Evolutionary conservation across 2,113 vertebrate genomes (phyloP).

Genomic region (Romanogobio albipinnatus): DNA sequence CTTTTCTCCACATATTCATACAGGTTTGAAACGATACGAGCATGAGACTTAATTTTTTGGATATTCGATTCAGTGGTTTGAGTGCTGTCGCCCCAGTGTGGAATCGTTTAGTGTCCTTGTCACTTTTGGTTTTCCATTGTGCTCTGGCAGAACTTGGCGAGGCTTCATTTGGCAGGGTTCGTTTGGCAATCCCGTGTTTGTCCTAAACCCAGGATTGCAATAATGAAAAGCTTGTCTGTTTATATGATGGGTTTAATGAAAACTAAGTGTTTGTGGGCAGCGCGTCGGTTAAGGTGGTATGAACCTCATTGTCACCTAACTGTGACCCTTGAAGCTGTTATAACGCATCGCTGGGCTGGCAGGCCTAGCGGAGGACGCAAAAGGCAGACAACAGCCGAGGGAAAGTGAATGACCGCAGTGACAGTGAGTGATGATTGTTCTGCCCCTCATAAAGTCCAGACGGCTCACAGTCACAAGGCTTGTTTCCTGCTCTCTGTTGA

Average conservation of each 20-base stretch:
- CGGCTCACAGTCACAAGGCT: conserved; percentile 54
- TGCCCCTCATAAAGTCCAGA: conserved; percentile 51
- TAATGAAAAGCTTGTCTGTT: conserved; percentile 65
- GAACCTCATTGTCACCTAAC: conserved; percentile 21
- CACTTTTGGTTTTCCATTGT: conserved; percentile 38
- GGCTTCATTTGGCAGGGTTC: conserved; percentile 45
- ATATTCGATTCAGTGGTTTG: conserved; percentile 12
- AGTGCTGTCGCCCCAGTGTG: conserved; percentile 31
- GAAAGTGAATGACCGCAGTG: conserved; percentile 16
- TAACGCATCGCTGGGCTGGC: background rate
- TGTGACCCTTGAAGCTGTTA: background rate
- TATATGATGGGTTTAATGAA: conserved; percentile 65
- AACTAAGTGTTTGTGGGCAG: conserved; percentile 53
- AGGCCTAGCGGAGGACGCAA: background rate
- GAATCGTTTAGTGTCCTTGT: background rate
- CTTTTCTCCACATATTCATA: background rate
- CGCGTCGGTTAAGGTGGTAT: conserved; percentile 52
- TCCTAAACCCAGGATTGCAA: conserved; percentile 49
- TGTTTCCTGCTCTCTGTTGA: conserved; percentile 67
- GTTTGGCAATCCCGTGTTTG: conserved; percentile 49
- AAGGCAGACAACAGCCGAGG: background rate
- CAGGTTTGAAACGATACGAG: background rate
- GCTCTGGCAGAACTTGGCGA: conserved; percentile 48
- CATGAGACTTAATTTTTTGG: background rate
- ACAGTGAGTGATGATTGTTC: conserved; percentile 40